Conservation (phyloP, 2,113 vertebrate species). For the Vimba vimba region DNA sequence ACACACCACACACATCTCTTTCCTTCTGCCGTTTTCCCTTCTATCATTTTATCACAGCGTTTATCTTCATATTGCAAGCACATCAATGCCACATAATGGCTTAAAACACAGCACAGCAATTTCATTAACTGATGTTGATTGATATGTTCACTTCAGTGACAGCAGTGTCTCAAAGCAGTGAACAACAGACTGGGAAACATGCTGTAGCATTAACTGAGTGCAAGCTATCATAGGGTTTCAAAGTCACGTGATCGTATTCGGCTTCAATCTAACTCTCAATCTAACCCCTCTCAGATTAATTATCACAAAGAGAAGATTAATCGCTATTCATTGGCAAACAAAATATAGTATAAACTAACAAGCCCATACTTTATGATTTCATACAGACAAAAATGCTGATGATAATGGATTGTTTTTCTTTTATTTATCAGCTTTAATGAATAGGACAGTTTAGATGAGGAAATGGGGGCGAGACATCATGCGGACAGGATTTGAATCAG, state of each 20-base stretch:
- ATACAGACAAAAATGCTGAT: background rate
- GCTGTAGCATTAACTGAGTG: background rate
- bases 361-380: background rate
- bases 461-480: background rate
- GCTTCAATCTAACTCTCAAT: background rate
- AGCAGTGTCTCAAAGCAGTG: background rate
- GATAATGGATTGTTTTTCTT: background rate
- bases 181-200: background rate
- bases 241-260: background rate
- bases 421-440: background rate
- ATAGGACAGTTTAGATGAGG: background rate
- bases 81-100: constrained; percentile 8
- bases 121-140: constrained; percentile 35
- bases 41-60: constrained; percentile 27
- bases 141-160: constrained; percentile 14
- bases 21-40: constrained; percentile 39
- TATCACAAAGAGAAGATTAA: background rate
- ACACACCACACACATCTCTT: constrained; percentile 27
- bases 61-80: background rate
- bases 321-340: background rate
- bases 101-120: constrained; percentile 17
- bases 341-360: constrained; percentile 2
- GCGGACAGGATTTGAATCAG: background rate
- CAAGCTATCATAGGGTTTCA: background rate
- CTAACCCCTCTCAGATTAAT: background rate